Base-by-base conservation (phyloP, 1,140 invertebrate genomes). In the Glomeris maerens region DNA sequence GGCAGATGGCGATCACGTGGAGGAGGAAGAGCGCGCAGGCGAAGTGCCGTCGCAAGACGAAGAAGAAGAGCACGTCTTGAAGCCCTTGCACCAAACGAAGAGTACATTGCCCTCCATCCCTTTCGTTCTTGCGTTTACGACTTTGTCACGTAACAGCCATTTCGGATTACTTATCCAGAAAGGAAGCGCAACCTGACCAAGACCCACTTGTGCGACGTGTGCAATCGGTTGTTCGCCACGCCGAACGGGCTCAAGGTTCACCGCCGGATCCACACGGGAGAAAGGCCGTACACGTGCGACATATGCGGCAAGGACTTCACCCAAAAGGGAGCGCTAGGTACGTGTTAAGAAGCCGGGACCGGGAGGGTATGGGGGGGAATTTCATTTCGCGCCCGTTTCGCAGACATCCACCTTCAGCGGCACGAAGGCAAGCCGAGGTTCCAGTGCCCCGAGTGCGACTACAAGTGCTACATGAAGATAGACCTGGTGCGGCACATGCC, bases 181-280 rank as follows among this genome's bases (percentile, higher is more conserved):
- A n/a, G n/a, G n/a, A n/a, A n/a, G n/a, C n/a, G n/a, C n/a, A n/a
- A n/a, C n/a, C n/a, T n/a, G n/a, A n/a, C n/a, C n/a, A n/a, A n/a
- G n/a, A n/a, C n/a, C n/a, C n/a, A n/a, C n/a, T n/a, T n/a, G n/a
- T 48, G 47, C 47, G 21, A 7, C 36, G 39, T 38, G 22, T 48
- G 47, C 29, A 45, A 48, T 4, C 3, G 47, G 22, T 20, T 22
- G 7, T 48, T 5, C 26, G 29, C 39, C 4, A 48, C 5, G 4
- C 21, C 47, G 7, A 36, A 28, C 3, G 31, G 54, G 29, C 48
- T 62, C 14, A 40, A 52, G 7, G 51, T 51, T 14, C 60, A 62
- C 44, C 53, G 54, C 47, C 27, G 59, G n/a, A 59, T 49, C 20
- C 60, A 62, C 47, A 59, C 57, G 27, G 59, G 60, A 2, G 58